Conservation (phyloP, 2,797 vertebrate species). For the Phylloscopus collybita region DNA sequence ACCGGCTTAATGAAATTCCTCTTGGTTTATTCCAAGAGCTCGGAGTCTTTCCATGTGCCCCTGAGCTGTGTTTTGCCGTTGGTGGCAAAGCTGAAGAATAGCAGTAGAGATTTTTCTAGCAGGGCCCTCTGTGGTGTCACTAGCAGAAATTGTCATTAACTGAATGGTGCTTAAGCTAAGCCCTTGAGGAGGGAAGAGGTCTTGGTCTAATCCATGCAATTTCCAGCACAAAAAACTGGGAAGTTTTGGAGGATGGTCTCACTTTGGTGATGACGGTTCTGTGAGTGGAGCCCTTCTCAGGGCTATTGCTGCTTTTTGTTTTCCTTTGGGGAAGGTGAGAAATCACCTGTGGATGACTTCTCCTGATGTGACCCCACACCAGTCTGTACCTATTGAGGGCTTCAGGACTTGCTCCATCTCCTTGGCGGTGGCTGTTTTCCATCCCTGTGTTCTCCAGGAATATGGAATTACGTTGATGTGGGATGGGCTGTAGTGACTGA, state of each 20-base stretch:
- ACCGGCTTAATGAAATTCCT: neutral
- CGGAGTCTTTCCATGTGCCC: accelerated
- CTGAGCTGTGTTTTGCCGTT: neutral
- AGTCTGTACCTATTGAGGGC: no score
- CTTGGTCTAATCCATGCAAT: neutral
- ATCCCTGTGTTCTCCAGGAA: neutral
- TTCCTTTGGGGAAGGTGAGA: neutral
- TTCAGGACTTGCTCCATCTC: neutral
- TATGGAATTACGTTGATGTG: accelerated
- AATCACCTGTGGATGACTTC: neutral
- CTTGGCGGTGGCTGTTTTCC: accelerated
- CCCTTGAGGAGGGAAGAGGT: neutral
- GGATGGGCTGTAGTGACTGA: neutral
- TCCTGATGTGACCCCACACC: accelerated
- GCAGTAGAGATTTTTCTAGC: neutral
- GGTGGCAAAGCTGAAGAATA: neutral
- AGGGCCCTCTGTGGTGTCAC: neutral
- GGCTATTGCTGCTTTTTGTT: neutral
- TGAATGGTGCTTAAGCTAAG: accelerated
- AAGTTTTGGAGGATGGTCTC: neutral
- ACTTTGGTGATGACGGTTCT: neutral
- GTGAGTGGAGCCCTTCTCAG: neutral
- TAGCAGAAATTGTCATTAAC: accelerated
- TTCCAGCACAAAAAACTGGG: neutral
- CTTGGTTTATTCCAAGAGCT: neutral